phyloP scores from a whole-genome alignment of 2,797 vertebrate species.

The Neopelma chrysocephalum region DNA sequence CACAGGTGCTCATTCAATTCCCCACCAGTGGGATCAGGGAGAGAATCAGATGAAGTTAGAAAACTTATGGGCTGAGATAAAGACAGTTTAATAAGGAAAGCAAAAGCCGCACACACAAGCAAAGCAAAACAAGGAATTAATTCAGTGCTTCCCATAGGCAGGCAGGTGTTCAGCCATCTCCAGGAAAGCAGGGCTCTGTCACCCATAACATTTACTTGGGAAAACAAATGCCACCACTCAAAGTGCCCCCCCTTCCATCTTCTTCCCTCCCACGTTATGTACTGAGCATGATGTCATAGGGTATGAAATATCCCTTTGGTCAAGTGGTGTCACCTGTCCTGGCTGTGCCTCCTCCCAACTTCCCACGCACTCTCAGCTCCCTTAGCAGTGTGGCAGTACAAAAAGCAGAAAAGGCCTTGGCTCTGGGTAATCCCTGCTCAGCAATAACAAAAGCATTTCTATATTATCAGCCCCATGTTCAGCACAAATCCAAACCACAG shows the following conservation, averaged over 20 bases:
- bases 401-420: not conserved
- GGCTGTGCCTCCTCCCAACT: not conserved
- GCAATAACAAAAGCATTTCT: not conserved
- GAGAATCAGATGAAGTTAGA: not conserved
- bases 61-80: not conserved
- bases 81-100: not conserved
- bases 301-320: not conserved
- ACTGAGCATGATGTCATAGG: not conserved
- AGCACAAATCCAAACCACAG: not conserved
- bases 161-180: not conserved
- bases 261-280: not conserved
- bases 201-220: not conserved
- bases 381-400: not conserved
- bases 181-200: not conserved
- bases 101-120: not conserved
- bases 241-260: not conserved
- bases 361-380: not conserved
- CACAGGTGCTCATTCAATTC: rapidly evolving
- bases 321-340: not conserved
- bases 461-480: not conserved
- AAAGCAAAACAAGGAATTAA: not conserved
- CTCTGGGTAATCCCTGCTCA: not conserved
- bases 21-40: not conserved
- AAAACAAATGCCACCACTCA: not conserved
- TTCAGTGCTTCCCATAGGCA: not conserved